Evolutionary conservation across 2,797 vertebrate species (phyloP).

Genomic region (Austrolebias charrua): DNA sequence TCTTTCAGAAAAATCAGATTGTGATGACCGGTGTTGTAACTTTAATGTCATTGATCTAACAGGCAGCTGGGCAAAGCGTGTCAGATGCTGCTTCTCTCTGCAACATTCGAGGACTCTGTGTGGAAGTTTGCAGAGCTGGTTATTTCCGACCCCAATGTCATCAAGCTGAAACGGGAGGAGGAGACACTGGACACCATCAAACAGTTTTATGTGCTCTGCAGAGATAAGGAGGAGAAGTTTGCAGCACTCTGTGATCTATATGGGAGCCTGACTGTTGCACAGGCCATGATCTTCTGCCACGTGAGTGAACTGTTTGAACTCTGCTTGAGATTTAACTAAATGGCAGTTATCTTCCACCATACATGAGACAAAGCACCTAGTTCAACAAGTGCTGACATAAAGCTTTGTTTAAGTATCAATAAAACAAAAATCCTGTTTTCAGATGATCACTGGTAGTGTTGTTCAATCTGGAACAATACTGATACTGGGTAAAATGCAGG

Average conservation of each 20-base stretch:
- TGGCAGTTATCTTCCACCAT: no score
- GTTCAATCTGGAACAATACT: no score
- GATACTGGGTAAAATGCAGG: no score
- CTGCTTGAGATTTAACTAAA: no score
- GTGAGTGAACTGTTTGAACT: slow-evolving; percentile 74
- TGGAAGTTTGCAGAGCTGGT: slow-evolving; percentile 92
- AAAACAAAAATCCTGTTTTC: no score
- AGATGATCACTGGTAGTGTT: no score
- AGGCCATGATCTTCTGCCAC: slow-evolving; percentile 97
- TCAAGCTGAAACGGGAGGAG: slow-evolving; percentile 93
- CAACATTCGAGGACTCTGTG: slow-evolving; percentile 95
- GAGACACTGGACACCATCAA: slow-evolving; percentile 97
- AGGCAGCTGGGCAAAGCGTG: slow-evolving; percentile 89
- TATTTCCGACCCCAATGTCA: slow-evolving; percentile 93
- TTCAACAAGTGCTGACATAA: no score
- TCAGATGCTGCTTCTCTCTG: slow-evolving; percentile 97
- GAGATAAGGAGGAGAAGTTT: slow-evolving; percentile 90
- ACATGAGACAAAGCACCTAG: no score
- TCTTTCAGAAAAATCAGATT: not conserved
- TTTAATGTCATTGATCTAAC: not conserved
- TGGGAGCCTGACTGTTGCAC: slow-evolving; percentile 90
- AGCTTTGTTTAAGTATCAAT: no score
- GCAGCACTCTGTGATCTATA: slow-evolving; percentile 91
- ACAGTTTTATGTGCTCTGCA: slow-evolving; percentile 92
- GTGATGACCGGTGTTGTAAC: no score